Evolutionary conservation across 2,113 vertebrate genomes (phyloP).

Genomic region (Lepus europaeus): DNA sequence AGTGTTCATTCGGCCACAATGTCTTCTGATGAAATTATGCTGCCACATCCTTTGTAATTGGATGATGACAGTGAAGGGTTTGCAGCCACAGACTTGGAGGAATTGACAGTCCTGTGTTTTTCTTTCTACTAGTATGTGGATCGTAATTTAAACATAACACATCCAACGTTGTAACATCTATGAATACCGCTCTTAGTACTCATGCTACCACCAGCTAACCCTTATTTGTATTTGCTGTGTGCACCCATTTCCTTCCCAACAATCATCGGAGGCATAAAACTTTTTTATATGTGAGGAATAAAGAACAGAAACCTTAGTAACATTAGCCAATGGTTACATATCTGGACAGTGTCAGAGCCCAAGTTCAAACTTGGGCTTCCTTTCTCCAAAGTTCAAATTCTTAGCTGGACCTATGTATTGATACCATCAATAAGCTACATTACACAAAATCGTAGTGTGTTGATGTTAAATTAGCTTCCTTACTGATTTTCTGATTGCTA

Average conservation of each 20-base stretch:
- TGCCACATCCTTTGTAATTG: not conserved
- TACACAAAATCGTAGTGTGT: not conserved
- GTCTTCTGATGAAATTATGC: not conserved
- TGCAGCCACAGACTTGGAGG: not conserved
- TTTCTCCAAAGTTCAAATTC: not conserved
- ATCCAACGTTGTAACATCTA: not conserved
- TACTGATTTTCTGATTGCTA: conserved; percentile 41
- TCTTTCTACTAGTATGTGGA: not conserved
- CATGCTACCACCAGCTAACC: not conserved
- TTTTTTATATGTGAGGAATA: not conserved
- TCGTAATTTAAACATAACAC: conserved; percentile 22
- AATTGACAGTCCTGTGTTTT: not conserved
- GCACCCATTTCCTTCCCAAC: not conserved
- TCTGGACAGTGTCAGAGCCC: not conserved
- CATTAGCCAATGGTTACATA: not conserved
- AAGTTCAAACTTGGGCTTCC: not conserved
- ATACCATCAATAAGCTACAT: not conserved
- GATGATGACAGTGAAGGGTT: not conserved
- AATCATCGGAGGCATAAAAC: not conserved
- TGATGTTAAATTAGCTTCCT: conserved; percentile 24
- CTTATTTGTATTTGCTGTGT: not conserved
- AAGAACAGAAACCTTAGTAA: conserved; percentile 12
- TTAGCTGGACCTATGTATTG: not conserved
- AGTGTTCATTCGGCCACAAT: not conserved
- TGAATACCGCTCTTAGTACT: not conserved